These are phyloP conservation scores for Myrmecobius fasciatus DNA, from an alignment of 2,113 vertebrate genomes.

Conservation along the genomic window DNA sequence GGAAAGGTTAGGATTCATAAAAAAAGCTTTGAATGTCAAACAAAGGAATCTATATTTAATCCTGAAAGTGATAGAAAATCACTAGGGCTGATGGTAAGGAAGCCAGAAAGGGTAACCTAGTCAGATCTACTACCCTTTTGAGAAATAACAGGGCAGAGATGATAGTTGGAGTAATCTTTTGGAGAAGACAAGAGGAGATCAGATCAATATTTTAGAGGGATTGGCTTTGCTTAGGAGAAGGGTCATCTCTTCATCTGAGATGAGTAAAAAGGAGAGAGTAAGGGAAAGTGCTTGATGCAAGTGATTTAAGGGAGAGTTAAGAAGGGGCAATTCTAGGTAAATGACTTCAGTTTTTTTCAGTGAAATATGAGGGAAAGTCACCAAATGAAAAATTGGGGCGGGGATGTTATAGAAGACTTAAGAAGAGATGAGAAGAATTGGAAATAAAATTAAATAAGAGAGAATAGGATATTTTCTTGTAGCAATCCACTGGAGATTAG, in stretches of 20 bases:
- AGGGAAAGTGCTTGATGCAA: too few relatives aligned
- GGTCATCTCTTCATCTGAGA: background rate
- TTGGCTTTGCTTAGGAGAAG: background rate
- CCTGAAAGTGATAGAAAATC: too few relatives aligned
- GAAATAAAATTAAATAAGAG: background rate
- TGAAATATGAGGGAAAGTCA: background rate
- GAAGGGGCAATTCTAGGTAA: too few relatives aligned
- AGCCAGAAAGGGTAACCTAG: too few relatives aligned
- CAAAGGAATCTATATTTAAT: too few relatives aligned
- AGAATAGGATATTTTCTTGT: background rate
- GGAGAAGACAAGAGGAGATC: background rate
- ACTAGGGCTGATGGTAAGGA: too few relatives aligned
- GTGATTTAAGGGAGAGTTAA: too few relatives aligned
- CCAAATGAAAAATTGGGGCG: background rate
- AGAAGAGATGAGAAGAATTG: background rate
- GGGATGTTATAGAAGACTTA: background rate
- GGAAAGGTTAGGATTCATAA: too few relatives aligned
- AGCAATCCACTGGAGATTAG: background rate
- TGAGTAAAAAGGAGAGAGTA: too few relatives aligned
- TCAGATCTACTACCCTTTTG: too few relatives aligned
- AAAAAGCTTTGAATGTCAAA: too few relatives aligned
- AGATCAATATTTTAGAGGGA: background rate
- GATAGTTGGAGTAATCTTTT: background rate
- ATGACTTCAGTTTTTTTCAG: too few relatives aligned
- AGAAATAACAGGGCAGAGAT: background rate